Evolutionary conservation across 2,797 vertebrate genomes (phyloP).

Genomic region (Oceanodroma leucorhoa): DNA sequence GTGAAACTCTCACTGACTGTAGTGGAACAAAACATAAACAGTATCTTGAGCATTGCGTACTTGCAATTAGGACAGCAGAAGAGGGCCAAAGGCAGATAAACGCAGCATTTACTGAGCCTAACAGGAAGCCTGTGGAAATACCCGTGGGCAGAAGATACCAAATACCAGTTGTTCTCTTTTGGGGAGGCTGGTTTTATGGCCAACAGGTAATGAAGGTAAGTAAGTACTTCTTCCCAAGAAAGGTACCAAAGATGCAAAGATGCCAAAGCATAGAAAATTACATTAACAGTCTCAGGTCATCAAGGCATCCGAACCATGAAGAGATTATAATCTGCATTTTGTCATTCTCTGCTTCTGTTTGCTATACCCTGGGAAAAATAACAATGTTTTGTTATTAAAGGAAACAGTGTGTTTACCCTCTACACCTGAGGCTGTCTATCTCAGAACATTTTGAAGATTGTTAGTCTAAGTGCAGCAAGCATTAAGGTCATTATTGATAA

Average conservation of each 20-base stretch:
- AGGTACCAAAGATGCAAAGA: background rate
- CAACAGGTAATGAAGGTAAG: background rate
- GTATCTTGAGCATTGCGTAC: background rate
- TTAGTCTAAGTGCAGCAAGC: background rate
- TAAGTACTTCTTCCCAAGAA: background rate
- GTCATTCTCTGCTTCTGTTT: conserved; percentile 37
- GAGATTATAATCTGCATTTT: background rate
- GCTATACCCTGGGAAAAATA: background rate
- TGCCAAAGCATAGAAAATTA: background rate
- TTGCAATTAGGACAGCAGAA: background rate
- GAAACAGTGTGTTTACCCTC: background rate
- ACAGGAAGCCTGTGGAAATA: background rate
- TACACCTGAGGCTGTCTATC: background rate
- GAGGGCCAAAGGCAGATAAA: background rate
- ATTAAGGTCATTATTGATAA: background rate
- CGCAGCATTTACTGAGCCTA: background rate
- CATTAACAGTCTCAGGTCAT: background rate
- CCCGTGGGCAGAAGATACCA: background rate
- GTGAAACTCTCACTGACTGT: background rate
- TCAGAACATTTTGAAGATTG: background rate
- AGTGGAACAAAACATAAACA: background rate
- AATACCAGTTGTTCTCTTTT: background rate
- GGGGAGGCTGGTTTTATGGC: background rate
- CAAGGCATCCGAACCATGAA: background rate
- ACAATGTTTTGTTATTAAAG: conserved; percentile 12